phyloP scores from a whole-genome alignment of 2,888 invertebrate genomes.

The Hypena proboscidalis region DNA sequence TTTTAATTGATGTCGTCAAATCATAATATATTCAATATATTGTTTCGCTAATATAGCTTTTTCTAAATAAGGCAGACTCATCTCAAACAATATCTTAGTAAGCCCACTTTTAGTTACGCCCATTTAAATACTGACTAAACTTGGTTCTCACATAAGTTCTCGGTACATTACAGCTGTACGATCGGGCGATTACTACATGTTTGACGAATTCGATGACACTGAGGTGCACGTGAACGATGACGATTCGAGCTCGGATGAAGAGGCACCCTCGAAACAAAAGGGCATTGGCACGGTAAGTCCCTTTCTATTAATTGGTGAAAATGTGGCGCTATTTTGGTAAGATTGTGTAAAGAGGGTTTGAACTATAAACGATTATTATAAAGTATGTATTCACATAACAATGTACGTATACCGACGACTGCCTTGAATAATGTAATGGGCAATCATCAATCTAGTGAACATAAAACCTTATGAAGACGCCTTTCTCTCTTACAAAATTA shows the following conservation, averaged over 20 bases:
- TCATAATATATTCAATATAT: no score
- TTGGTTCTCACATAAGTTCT: no score
- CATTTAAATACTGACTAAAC: conserved; percentile 2
- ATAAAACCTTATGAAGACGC: no score
- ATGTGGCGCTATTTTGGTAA: conserved; percentile 5
- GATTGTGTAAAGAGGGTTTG: conserved; percentile 8
- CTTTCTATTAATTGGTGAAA: background rate
- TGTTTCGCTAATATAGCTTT: no score
- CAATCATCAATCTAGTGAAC: no score
- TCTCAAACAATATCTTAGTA: no score
- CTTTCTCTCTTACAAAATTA: no score
- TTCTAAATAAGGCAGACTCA: background rate
- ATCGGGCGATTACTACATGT: conserved; percentile 99
- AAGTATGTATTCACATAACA: no score
- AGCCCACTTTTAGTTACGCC: conserved; percentile 36
- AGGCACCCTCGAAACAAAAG: conserved; percentile 74
- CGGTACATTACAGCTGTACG: conserved; percentile 92
- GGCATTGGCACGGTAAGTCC: conserved; percentile 81
- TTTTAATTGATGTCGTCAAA: no score
- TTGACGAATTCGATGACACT: conserved; percentile 96
- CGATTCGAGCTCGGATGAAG: conserved; percentile 85
- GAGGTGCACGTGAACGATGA: conserved; percentile 88
- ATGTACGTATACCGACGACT: no score
- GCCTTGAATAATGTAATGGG: no score
- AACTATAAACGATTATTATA: no score